Conservation (phyloP, 2,888 invertebrate species). For the Mesopsocus fuscifrons region DNA sequence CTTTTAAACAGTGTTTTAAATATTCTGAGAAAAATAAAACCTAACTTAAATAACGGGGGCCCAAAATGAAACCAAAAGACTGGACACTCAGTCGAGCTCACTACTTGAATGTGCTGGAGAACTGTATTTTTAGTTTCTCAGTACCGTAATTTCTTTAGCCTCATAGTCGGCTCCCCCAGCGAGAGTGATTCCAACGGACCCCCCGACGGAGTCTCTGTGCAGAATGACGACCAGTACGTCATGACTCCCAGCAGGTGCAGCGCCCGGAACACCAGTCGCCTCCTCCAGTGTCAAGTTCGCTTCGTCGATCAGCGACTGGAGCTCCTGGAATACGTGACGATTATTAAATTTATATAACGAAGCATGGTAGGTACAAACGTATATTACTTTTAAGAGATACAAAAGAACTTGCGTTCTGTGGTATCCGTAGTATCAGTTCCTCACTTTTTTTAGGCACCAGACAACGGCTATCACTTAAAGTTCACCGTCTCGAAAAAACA, state of each 20-base stretch:
- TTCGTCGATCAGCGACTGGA: constrained; percentile 43
- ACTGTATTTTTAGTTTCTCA: too few relatives aligned
- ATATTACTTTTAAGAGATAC: background rate
- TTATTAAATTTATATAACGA: constrained; percentile 3
- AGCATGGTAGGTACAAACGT: background rate
- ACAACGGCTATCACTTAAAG: too few relatives aligned
- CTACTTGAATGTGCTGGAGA: too few relatives aligned
- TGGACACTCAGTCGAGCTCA: too few relatives aligned
- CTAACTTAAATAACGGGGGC: too few relatives aligned
- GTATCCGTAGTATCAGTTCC: too few relatives aligned
- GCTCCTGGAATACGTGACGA: constrained; percentile 27
- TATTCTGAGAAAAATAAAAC: too few relatives aligned
- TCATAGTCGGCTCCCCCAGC: constrained; percentile 83
- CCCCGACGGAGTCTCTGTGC: constrained; percentile 43
- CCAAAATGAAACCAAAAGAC: too few relatives aligned
- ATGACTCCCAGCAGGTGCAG: constrained; percentile 8
- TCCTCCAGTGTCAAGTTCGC: constrained; percentile 43
- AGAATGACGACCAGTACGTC: constrained; percentile 44
- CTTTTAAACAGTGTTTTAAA: too few relatives aligned
- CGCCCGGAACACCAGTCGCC: constrained; percentile 17
- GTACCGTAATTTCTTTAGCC: constrained; percentile 78
- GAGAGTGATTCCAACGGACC: constrained; percentile 70
- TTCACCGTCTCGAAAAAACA: too few relatives aligned
- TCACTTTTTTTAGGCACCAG: too few relatives aligned
- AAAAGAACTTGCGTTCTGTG: too few relatives aligned